Base-by-base conservation (phyloP, 2,797 vertebrate species). In the Etheostoma perlongum region DNA sequence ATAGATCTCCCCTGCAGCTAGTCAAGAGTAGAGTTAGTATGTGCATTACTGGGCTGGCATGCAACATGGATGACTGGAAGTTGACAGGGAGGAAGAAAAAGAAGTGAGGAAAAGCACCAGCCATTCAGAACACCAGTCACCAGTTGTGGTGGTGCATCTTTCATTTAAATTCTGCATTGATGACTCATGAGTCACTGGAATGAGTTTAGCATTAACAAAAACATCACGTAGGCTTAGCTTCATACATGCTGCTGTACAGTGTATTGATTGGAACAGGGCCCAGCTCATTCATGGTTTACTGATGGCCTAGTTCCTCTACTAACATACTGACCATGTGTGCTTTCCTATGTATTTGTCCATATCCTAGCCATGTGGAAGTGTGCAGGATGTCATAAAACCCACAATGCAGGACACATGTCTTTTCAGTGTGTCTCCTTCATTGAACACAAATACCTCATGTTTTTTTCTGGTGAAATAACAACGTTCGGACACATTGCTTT, bases 1-100 rank as follows among this genome's bases (percentile, higher is more conserved):
- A 95, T 95, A 95, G 92, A 74, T 68, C n/a, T 83, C 74, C 88
- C 86, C 88, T 88, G 82, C 89, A 94, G 91, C 88, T 81, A 90
- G 85, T 88, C 74, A 78, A 79, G 80, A 92, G 81, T 78, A 76
- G 79, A 82, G 81, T 88, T 88, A 84, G 89, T 82, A 78, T 91
- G 88, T 92, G 92, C 86, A 88, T 92, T 90, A 91, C 83, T 57
- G 85, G 60, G 81, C 72, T 79, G 86, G 83, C 82, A 84, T 27
- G 80, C 83, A 75, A 58, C 71, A 64, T 59, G 74, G 76, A 83
- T 88, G 87, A 82, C 83, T 83, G 51, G 14, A 75, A 81, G 78
- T 82, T 85, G 86, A 89, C 82, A 36, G 44, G n/a, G 65, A 78
- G 65, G 71, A 79, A 74, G 69, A 68, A 82, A 79, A 83, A 75